Evolutionary conservation across 37 sponge, comb jelly and placozoan species (phyloP).

Genomic region (Mnemiopsis leidyi): DNA sequence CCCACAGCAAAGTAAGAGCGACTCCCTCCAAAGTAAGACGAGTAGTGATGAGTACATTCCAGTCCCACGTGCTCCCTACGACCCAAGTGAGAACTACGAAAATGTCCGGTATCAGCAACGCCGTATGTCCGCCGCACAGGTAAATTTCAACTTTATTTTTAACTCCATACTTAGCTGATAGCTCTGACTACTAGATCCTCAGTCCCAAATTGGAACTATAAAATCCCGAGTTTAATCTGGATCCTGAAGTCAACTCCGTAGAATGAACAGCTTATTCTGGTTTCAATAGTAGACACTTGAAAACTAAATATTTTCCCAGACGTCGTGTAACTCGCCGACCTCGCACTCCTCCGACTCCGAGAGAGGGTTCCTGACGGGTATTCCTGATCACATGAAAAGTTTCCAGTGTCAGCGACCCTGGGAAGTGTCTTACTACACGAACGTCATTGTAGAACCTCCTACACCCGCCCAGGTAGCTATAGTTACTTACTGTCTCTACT

Average conservation of each 20-base stretch:
- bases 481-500: too few species aligned
- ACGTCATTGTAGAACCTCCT: conserved; percentile 7
- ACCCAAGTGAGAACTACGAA: conserved; percentile 57
- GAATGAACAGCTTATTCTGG: too few species aligned
- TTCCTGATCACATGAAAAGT: conserved; percentile 52
- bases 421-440: conserved; percentile 17
- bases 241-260: too few species aligned
- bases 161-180: neutral
- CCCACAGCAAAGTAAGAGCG: neutral
- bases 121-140: neutral
- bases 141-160: neutral
- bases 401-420: conserved; percentile 33
- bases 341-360: conserved; percentile 61
- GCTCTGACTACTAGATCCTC: neutral
- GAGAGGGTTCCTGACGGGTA: conserved; percentile 31
- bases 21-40: conserved; percentile 32
- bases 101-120: conserved; percentile 49
- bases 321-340: conserved; percentile 41
- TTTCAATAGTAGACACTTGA: too few species aligned
- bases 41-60: conserved; percentile 64
- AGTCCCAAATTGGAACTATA: too few species aligned
- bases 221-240: too few species aligned
- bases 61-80: conserved; percentile 19
- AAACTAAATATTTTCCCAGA: neutral
- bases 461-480: neutral